Conservation (phyloP, 2,888 invertebrate species). For the Nesidiocoris tenuis region DNA sequence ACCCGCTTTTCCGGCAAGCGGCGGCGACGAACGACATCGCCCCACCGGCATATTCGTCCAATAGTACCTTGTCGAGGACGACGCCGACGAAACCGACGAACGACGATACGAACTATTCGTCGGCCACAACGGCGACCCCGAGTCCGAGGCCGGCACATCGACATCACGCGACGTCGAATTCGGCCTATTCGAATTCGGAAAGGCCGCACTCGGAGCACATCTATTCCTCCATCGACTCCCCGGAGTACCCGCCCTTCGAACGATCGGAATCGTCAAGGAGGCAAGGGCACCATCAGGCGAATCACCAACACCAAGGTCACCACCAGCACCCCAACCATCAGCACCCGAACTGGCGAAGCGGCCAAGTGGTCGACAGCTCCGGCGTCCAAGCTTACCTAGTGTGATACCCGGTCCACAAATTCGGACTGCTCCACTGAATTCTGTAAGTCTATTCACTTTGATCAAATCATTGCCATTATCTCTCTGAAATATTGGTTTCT, state of each 20-base stretch:
- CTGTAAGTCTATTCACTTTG: background rate
- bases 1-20: constrained; percentile 55
- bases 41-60: constrained; percentile 59
- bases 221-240: constrained; percentile 83
- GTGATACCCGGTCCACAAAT: constrained; percentile 57
- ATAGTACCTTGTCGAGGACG: constrained; percentile 52
- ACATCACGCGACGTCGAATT: constrained; percentile 55
- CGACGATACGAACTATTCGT: constrained; percentile 65
- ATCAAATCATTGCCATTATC: constrained; percentile 2
- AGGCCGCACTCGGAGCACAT: constrained; percentile 83
- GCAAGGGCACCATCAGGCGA: background rate
- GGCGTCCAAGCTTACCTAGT: constrained; percentile 70
- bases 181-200: constrained; percentile 55
- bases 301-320: background rate
- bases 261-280: constrained; percentile 55
- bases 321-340: constrained; percentile 31
- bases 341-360: constrained; percentile 53
- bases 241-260: constrained; percentile 79
- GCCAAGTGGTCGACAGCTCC: constrained; percentile 55
- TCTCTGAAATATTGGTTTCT: constrained; percentile 17
- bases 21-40: constrained; percentile 53
- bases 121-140: constrained; percentile 67
- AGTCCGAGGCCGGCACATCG: constrained; percentile 59
- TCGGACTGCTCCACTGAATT: background rate
- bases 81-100: constrained; percentile 51